Percentiles rank a stretch among this genome's conserved stretches.
Evolutionary conservation across 2,888 invertebrate genomes (phyloP).

Genomic region (Oscheius onirici): DNA sequence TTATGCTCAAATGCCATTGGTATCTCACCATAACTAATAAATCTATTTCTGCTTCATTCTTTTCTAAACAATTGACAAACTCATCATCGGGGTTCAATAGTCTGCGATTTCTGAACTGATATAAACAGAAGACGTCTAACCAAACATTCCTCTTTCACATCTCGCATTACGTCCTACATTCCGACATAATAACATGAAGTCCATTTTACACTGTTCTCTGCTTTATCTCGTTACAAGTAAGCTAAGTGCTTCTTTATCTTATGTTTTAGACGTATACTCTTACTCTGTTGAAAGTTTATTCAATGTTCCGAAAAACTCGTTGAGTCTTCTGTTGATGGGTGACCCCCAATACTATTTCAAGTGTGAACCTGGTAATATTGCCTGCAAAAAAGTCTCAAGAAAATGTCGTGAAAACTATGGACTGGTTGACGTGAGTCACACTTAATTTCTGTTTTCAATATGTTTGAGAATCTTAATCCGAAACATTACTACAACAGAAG

Average conservation of each 20-base stretch:
- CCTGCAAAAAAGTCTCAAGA: constrained; percentile 57
- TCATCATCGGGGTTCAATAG: neutral
- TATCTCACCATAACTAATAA: constrained; percentile 21
- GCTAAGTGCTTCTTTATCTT: neutral
- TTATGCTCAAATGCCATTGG: constrained; percentile 23
- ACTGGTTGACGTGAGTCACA: constrained; percentile 41
- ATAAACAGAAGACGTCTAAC: neutral
- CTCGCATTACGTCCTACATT: no score
- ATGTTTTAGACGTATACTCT: neutral
- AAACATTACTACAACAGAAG: constrained; percentile 15
- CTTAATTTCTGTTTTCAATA: neutral
- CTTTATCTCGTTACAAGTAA: neutral
- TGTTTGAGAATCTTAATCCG: constrained; percentile 12
- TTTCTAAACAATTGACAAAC: neutral
- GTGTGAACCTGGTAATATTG: constrained; percentile 59
- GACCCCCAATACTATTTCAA: constrained; percentile 67
- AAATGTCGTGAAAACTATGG: constrained; percentile 46
- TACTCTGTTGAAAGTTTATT: neutral
- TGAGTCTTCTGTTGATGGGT: constrained; percentile 60
- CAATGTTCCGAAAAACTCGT: constrained; percentile 37
- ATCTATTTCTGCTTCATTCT: neutral
- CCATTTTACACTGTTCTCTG: neutral
- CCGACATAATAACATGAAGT: neutral
- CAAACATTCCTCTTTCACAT: neutral
- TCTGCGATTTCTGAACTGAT: neutral